A percentile compares a stretch with the other conserved stretches of the same genome.
These are phyloP conservation scores for Platorchestia sp. DNA, from an alignment of 1,140 invertebrate genomes.

Conservation along the genomic window DNA sequence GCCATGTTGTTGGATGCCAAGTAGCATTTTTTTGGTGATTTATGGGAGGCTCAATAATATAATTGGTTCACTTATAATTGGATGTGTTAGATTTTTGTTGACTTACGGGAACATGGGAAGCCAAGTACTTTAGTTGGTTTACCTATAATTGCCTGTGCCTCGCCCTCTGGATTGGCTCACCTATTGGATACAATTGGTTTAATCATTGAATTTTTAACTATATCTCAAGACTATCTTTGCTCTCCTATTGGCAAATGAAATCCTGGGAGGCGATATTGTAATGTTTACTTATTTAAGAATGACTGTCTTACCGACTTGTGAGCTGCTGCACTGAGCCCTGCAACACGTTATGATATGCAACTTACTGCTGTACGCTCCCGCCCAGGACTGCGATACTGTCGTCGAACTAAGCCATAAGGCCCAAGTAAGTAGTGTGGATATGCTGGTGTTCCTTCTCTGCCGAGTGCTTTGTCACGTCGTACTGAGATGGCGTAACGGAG, in stretches of 20 bases:
- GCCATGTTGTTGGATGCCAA: too few relatives aligned
- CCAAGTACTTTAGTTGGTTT: too few relatives aligned
- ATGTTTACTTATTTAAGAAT: not conserved
- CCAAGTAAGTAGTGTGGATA: not conserved
- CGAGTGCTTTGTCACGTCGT: not conserved
- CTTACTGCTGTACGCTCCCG: not conserved
- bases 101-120: not conserved
- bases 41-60: too few relatives aligned
- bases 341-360: not conserved
- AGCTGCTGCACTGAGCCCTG: not conserved
- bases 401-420: not conserved
- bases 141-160: not conserved
- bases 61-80: not conserved
- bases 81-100: not conserved
- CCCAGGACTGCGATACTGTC: not conserved
- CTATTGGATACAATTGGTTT: too few relatives aligned
- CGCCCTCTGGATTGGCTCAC: not conserved
- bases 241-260: not conserved
- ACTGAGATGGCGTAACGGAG: not conserved
- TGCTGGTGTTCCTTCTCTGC: not conserved
- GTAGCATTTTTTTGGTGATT: too few relatives aligned
- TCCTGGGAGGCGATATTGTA: not conserved
- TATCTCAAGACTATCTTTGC: too few relatives aligned
- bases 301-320: not conserved
- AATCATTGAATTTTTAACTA: too few relatives aligned